Base-by-base conservation (phyloP, 2,797 vertebrate species). In the Melanotaenia trifasciata region DNA sequence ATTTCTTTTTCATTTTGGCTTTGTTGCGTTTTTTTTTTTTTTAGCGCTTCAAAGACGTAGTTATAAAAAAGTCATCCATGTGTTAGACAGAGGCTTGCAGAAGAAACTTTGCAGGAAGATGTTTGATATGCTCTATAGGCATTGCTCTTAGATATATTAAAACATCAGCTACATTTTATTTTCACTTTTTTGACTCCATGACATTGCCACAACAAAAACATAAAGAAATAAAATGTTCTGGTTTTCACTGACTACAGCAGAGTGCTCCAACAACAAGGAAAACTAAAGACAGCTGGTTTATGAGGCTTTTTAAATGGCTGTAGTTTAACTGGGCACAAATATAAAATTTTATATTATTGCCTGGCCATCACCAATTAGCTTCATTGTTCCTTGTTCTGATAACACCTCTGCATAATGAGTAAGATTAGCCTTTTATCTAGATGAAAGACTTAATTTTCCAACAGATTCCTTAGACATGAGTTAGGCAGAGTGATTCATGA, bases 381-480 rank as follows among this genome's bases (percentile, higher is more conserved):
- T 90, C 83, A 93, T 94, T 95, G 94, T 95, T 93, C 88, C 86
- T 78, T 1, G 72, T 84, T 86, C 92, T 90, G 93, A 95, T 96
- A 95, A 94, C 92, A 92, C 88, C 89, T 91, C 87, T 87, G 89
- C 91, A 92, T 94, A 95, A 95, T 95, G 94, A 95, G 89, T 90
- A 82, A 93, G 94, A 95, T 95, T 94, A 94, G 92, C 81, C 91
- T 94, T 94, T 95, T 95, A 95, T 95, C 93, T 81, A 90, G 93
- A 95, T 95, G 93, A 95, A 95, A 95, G 94, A 92, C 93, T 90
- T 90, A 78, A 92, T 94, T 94, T 93, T 94, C 92, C 92, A 84
- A 87, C 88, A 90, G 89, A 92, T 93, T 93, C 90, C 85, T 92
- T 81, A 93, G 92, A 94, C 92, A 92, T 84, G 84, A 92, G 88